Conservation (phyloP, 2,113 vertebrate species). For the Halcyon senegalensis region DNA sequence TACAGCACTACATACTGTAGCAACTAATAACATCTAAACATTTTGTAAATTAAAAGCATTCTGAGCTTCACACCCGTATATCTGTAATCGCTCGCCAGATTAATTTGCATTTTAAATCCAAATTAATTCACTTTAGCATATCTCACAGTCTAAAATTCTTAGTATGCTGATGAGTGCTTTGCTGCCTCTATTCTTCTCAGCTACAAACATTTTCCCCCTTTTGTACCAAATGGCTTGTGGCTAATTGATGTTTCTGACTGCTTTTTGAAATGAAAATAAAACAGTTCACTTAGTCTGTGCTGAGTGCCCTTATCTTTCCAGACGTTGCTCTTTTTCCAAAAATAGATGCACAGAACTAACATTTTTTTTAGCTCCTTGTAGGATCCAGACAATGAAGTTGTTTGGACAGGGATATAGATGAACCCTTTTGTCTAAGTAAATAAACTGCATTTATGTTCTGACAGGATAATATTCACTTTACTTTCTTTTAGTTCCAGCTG, state of each 20-base stretch:
- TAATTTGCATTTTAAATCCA: slow-evolving; percentile 99
- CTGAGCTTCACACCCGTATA: slow-evolving; percentile 86
- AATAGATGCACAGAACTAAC: slow-evolving; percentile 83
- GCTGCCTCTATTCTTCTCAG: slow-evolving; percentile 84
- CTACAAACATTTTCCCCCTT: slow-evolving; percentile 88
- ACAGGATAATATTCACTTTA: slow-evolving; percentile 94
- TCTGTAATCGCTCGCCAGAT: slow-evolving; percentile 90
- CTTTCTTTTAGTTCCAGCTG: slow-evolving; percentile 91
- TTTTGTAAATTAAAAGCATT: slow-evolving; percentile 86
- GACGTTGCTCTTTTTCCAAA: slow-evolving; percentile 83
- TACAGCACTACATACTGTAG: slow-evolving; percentile 74
- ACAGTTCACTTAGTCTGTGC: slow-evolving; percentile 85
- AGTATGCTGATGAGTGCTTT: slow-evolving; percentile 95
- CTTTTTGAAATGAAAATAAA: slow-evolving; percentile 91
- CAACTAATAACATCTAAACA: slow-evolving; percentile 86
- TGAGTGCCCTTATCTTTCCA: slow-evolving; percentile 87
- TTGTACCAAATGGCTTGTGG: slow-evolving; percentile 90
- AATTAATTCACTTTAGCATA: slow-evolving; percentile 99
- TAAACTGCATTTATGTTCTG: slow-evolving; percentile 94
- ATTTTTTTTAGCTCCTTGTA: slow-evolving; percentile 83
- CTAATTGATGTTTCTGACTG: slow-evolving; percentile 92
- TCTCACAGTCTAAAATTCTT: slow-evolving; percentile 90
- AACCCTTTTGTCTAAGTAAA: slow-evolving; percentile 97
- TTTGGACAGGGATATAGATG: slow-evolving; percentile 95
- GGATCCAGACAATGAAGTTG: slow-evolving; percentile 93